Evolutionary conservation across 2,888 invertebrate genomes (phyloP).

Genomic region (Seladonia tumulorum): DNA sequence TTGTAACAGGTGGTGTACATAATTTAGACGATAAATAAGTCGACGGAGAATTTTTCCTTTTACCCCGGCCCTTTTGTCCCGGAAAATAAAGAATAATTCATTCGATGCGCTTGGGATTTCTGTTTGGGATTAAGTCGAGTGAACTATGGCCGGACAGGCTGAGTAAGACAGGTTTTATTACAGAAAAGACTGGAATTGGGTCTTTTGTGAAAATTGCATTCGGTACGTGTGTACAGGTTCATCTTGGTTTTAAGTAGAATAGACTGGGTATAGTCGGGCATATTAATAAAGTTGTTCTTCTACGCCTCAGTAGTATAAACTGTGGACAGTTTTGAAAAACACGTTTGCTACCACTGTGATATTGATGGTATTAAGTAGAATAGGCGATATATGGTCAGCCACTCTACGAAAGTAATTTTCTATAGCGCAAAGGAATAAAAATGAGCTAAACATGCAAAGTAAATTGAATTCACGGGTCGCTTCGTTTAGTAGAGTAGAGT

Average conservation of each 20-base stretch:
- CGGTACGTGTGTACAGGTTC: not conserved
- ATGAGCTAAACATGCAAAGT: not conserved
- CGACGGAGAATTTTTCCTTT: not conserved
- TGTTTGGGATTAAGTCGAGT: not conserved
- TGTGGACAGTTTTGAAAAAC: too few relatives aligned
- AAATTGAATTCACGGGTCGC: not conserved
- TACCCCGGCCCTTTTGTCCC: not conserved
- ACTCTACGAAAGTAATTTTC: not conserved
- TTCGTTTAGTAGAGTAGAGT: not conserved
- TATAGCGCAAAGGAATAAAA: not conserved
- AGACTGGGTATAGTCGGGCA: too few relatives aligned
- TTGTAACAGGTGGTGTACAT: constrained; percentile 12
- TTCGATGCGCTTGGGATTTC: not conserved
- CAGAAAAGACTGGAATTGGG: not conserved
- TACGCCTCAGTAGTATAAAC: too few relatives aligned
- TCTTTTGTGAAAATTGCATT: not conserved
- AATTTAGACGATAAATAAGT: constrained; percentile 5
- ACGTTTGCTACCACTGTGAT: too few relatives aligned
- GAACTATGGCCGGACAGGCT: not conserved
- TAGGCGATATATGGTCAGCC: not conserved
- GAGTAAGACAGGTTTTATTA: not conserved
- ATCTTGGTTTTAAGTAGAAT: not conserved
- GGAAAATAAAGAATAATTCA: not conserved
- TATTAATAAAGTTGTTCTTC: too few relatives aligned
- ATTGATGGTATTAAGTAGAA: not conserved